Evolutionary conservation across 2,888 invertebrate genomes (phyloP).

Genomic region (Drosophila neotestacea): DNA sequence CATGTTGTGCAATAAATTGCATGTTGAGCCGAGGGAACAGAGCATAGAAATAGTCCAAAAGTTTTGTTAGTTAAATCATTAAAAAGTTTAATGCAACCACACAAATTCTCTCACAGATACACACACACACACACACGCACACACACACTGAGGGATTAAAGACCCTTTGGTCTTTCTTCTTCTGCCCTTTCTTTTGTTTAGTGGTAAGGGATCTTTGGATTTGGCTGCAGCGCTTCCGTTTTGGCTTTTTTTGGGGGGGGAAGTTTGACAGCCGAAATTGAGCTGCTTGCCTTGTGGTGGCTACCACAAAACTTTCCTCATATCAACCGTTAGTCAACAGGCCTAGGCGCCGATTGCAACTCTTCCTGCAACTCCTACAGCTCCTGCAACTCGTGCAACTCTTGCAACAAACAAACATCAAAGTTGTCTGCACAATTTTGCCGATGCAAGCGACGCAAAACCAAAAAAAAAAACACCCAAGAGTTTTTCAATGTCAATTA

Average conservation of each 20-base stretch:
- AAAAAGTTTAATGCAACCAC: slow-evolving; percentile 82
- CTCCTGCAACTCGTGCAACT: slow-evolving; percentile 17
- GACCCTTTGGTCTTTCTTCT: slow-evolving; percentile 7
- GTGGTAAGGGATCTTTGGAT: slow-evolving; percentile 41
- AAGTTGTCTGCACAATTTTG: slow-evolving; percentile 39
- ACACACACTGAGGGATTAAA: slow-evolving; percentile 1
- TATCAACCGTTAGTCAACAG: slow-evolving; percentile 55
- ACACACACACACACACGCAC: slow-evolving; percentile 8
- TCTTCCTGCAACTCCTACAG: slow-evolving; percentile 4
- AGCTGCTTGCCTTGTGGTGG: slow-evolving; percentile 36
- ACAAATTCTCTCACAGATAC: slow-evolving; percentile 47
- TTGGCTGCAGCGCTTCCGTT: slow-evolving; percentile 28
- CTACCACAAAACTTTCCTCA: slow-evolving; percentile 61
- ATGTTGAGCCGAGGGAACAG: slow-evolving; percentile 69
- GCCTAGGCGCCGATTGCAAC: slow-evolving; percentile 46
- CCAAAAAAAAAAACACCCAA: not conserved
- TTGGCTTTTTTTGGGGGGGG: slow-evolving; percentile 6
- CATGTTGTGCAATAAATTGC: slow-evolving; percentile 76
- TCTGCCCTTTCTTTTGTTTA: slow-evolving; percentile 27
- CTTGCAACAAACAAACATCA: slow-evolving; percentile 31
- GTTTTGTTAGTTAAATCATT: slow-evolving; percentile 84
- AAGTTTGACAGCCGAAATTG: slow-evolving; percentile 36
- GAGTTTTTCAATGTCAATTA: slow-evolving; percentile 1
- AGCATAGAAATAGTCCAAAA: slow-evolving; percentile 80
- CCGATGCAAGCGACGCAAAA: slow-evolving; percentile 17